Conservation (phyloP, 2,888 invertebrate genomes). For the Drosophila longiperda region DNA sequence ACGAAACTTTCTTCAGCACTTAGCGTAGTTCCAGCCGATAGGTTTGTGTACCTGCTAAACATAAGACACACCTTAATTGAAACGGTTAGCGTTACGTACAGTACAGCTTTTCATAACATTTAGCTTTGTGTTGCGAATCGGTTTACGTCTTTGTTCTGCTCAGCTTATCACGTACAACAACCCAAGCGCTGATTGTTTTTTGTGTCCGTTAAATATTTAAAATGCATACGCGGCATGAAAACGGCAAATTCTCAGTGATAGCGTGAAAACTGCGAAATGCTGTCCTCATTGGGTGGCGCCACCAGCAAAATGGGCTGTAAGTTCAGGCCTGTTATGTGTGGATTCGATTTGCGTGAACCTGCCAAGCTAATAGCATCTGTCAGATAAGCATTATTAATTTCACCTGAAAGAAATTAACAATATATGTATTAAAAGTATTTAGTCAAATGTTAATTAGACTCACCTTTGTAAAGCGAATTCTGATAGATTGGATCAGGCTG, state of each 20-base stretch:
- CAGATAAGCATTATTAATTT: slow-evolving; percentile 94
- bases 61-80: background rate
- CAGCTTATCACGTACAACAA: slow-evolving; percentile 14
- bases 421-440: background rate
- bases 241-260: slow-evolving; percentile 56
- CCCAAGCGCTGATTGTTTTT: background rate
- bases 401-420: slow-evolving; percentile 87
- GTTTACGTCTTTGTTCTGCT: slow-evolving; percentile 4
- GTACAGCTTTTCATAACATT: background rate
- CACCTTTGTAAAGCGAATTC: slow-evolving; percentile 89
- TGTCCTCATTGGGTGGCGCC: slow-evolving; percentile 86
- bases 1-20: slow-evolving; percentile 24
- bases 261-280: slow-evolving; percentile 91
- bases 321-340: slow-evolving; percentile 86
- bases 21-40: background rate
- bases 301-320: slow-evolving; percentile 93
- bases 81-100: slow-evolving; percentile 3
- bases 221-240: slow-evolving; percentile 28
- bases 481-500: slow-evolving; percentile 92
- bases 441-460: background rate
- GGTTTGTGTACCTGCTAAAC: slow-evolving; percentile 25
- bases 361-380: slow-evolving; percentile 94
- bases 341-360: slow-evolving; percentile 91
- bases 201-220: slow-evolving; percentile 26
- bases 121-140: slow-evolving; percentile 2